phyloP scores from a whole-genome alignment of 2,113 vertebrate genomes.

The Climacteris rufus region DNA sequence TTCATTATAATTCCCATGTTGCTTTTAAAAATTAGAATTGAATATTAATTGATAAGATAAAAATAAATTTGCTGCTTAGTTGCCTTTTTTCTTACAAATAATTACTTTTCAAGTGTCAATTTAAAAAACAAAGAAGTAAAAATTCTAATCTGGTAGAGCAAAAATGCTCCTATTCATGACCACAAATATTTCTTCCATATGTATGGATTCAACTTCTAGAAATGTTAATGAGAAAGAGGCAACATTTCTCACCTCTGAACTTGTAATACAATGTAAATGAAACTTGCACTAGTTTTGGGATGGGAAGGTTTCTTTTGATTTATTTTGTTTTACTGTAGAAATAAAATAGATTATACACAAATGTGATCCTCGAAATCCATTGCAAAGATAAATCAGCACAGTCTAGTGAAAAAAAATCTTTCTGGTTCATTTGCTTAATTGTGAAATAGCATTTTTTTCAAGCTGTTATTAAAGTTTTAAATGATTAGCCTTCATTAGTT shows the following conservation, averaged over 20 bases:
- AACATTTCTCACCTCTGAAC: neutral
- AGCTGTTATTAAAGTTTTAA: slow-evolving; percentile 41
- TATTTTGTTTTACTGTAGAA: neutral
- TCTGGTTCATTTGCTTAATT: slow-evolving; percentile 32
- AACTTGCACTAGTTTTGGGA: neutral
- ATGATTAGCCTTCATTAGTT: slow-evolving; percentile 40
- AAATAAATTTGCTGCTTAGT: neutral
- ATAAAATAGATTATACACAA: neutral
- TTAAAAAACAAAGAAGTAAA: neutral
- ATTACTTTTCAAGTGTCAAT: neutral
- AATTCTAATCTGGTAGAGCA: neutral
- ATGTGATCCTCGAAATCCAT: neutral
- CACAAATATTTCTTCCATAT: neutral
- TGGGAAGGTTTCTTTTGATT: neutral
- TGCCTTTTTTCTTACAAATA: neutral
- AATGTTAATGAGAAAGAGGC: neutral
- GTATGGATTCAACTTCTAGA: neutral
- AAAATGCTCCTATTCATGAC: neutral
- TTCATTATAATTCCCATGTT: neutral
- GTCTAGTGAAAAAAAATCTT: neutral
- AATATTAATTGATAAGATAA: neutral
- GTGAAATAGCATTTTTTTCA: slow-evolving; percentile 28
- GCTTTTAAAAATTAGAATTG: neutral
- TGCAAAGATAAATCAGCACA: neutral
- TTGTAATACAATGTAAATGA: neutral